Conservation (phyloP, 2,797 vertebrate genomes). For the Centropyge bicolor region DNA sequence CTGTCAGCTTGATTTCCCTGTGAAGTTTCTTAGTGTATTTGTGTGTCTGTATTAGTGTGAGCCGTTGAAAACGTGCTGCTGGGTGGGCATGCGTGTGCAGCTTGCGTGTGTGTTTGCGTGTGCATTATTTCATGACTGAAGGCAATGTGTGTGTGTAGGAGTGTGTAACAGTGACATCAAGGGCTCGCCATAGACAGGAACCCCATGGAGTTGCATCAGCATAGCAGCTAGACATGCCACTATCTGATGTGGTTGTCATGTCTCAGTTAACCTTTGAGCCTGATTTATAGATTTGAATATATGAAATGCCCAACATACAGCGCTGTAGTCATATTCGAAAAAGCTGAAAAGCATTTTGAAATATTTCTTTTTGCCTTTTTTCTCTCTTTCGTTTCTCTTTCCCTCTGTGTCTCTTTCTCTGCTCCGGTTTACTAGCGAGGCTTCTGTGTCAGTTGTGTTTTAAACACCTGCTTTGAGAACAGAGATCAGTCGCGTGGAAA, state of each 20-base stretch:
- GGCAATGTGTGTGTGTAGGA: slow-evolving; percentile 46
- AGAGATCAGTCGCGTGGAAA: slow-evolving; percentile 80
- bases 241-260: slow-evolving; percentile 64
- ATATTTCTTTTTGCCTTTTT: neutral
- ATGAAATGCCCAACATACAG: neutral
- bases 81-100: slow-evolving; percentile 44
- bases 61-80: slow-evolving; percentile 34
- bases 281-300: slow-evolving; percentile 42
- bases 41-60: slow-evolving; percentile 46
- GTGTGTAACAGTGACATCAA: slow-evolving; percentile 71
- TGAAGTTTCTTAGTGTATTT: slow-evolving; percentile 55
- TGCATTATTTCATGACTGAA: slow-evolving; percentile 52
- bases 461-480: slow-evolving; percentile 83
- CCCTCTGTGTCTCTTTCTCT: slow-evolving; percentile 24
- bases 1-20: slow-evolving; percentile 62
- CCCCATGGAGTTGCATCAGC: slow-evolving; percentile 65
- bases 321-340: slow-evolving; percentile 6
- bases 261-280: slow-evolving; percentile 63
- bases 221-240: slow-evolving; percentile 40
- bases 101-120: slow-evolving; percentile 43
- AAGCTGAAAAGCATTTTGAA: slow-evolving; percentile 19
- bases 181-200: slow-evolving; percentile 57
- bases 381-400: neutral
- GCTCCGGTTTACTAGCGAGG: slow-evolving; percentile 50
- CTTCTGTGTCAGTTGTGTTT: slow-evolving; percentile 70